Conservation (phyloP, 2,797 vertebrate species). For the Parauchenoglanis punctatus region DNA sequence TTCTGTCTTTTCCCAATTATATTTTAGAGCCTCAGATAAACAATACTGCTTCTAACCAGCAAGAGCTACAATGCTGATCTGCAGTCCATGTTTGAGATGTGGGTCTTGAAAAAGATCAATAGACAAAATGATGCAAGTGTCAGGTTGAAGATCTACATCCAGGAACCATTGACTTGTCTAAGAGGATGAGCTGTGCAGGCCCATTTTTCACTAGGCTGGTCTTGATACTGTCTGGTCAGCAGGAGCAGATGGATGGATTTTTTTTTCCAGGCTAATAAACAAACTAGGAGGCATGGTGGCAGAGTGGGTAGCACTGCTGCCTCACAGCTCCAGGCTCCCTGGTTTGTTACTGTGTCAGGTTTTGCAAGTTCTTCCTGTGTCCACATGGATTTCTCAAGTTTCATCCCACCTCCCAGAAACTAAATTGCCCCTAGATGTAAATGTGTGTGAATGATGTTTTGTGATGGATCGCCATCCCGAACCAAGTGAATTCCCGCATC, state of each 20-base stretch:
- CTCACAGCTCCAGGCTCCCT: neutral
- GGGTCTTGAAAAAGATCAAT: conserved; percentile 42
- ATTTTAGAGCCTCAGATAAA: neutral
- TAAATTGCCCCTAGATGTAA: neutral
- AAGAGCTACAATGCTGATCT: neutral
- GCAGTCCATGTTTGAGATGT: neutral
- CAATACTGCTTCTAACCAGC: neutral
- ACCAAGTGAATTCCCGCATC: neutral
- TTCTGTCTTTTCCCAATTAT: neutral
- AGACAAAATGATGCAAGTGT: conserved; percentile 49
- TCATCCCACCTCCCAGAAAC: neutral
- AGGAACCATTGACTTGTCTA: conserved; percentile 25
- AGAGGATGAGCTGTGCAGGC: conserved; percentile 6
- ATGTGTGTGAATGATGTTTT: neutral
- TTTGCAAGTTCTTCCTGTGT: neutral
- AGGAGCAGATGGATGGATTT: conserved; percentile 26
- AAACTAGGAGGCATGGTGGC: neutral
- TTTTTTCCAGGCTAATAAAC: neutral
- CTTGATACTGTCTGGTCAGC: conserved; percentile 42
- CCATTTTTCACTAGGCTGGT: conserved; percentile 10
- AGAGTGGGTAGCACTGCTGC: neutral
- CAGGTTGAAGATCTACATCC: conserved; percentile 39
- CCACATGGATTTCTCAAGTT: neutral
- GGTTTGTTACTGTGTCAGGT: too few species aligned
- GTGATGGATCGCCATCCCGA: neutral